phyloP scores from a whole-genome alignment of 1,140 invertebrate species.

The Tribolium madens region DNA sequence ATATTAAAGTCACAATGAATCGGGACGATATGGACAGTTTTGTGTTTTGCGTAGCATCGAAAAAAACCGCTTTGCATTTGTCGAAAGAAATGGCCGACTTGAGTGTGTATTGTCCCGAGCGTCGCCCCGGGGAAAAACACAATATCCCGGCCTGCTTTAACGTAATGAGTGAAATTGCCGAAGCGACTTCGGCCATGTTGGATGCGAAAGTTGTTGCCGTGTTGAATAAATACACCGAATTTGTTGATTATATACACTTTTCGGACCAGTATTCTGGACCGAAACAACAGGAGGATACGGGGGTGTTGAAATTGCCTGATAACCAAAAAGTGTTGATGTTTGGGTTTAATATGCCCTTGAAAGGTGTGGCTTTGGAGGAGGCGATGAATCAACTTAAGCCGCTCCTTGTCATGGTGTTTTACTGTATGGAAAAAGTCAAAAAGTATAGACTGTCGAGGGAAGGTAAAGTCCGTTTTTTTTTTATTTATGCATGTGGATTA shows the following conservation, averaged over 20 bases:
- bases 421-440: constrained; percentile 92
- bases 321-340: constrained; percentile 78
- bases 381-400: constrained; percentile 82
- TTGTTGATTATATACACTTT: constrained; percentile 96
- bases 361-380: constrained; percentile 71
- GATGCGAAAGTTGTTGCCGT: constrained; percentile 87
- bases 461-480: constrained; percentile 73
- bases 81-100: constrained; percentile 96
- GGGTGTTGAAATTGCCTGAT: constrained; percentile 62
- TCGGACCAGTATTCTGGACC: constrained; percentile 95
- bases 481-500: too few species aligned
- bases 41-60: constrained; percentile 92
- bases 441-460: constrained; percentile 92
- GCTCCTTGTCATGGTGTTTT: constrained; percentile 89
- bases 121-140: constrained; percentile 86
- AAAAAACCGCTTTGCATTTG: constrained; percentile 86
- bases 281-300: constrained; percentile 81
- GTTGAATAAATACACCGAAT: constrained; percentile 86
- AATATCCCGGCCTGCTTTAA: constrained; percentile 84
- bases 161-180: constrained; percentile 91
- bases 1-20: constrained; percentile 87
- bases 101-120: constrained; percentile 92
- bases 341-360: constrained; percentile 83
- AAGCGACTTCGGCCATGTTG: constrained; percentile 85
- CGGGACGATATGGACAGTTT: constrained; percentile 94